Percentiles rank a stretch among this genome's conserved stretches.
Conservation (phyloP, 2,797 vertebrate genomes). For the Poecilia picta region DNA sequence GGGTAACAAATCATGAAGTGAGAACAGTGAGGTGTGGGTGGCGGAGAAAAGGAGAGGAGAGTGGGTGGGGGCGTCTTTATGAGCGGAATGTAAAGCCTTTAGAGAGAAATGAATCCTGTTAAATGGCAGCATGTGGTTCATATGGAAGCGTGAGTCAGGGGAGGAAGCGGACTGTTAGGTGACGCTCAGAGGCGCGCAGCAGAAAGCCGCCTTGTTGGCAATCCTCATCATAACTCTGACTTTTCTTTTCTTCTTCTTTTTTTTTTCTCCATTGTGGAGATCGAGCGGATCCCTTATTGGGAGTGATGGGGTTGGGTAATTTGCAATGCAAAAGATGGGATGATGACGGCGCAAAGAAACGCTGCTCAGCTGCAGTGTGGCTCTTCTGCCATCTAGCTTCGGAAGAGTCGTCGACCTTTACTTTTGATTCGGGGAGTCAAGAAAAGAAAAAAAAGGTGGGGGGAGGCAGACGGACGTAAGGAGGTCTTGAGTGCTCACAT, state of each 20-base stretch:
- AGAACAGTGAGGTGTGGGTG: constrained; percentile 54
- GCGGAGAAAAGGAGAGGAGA: constrained; percentile 15
- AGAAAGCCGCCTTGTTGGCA: constrained; percentile 60
- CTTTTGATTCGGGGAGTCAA: constrained; percentile 28
- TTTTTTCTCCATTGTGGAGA: constrained; percentile 65
- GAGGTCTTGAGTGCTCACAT: constrained; percentile 37
- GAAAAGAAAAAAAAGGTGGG: not conserved
- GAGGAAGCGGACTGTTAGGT: constrained; percentile 16
- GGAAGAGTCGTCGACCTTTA: constrained; percentile 66
- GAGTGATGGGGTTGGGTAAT: constrained; percentile 63
- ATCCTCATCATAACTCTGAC: constrained; percentile 66
- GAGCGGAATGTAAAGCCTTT: constrained; percentile 54
- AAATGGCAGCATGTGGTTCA: constrained; percentile 48
- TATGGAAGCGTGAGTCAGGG: constrained; percentile 20
- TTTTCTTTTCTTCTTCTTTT: constrained; percentile 52
- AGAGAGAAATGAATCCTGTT: constrained; percentile 53
- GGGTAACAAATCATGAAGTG: constrained; percentile 70
- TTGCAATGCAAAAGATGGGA: constrained; percentile 73
- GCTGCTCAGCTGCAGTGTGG: constrained; percentile 70
- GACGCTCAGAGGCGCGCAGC: constrained; percentile 43
- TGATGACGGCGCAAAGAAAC: constrained; percentile 65
- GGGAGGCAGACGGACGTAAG: constrained; percentile 21
- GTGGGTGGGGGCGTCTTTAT: constrained; percentile 32
- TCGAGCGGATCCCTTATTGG: constrained; percentile 65
- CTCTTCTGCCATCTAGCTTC: constrained; percentile 85